Percentiles rank a stretch among this genome's conserved stretches.
Conservation (phyloP, 2,888 invertebrate species). For the Callinectes sapidus region DNA sequence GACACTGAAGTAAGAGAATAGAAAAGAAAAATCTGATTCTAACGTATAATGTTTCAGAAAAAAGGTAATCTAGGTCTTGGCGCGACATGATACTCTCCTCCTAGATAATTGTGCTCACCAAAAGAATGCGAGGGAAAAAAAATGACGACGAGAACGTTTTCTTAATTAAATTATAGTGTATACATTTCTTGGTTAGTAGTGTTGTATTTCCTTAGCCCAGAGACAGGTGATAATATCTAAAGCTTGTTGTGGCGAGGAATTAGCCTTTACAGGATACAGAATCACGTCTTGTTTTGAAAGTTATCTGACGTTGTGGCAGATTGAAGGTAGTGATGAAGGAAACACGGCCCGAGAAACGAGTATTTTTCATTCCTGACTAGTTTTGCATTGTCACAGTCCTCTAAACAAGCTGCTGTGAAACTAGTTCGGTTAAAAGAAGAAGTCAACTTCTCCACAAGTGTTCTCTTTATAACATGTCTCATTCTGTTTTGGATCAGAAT, state of each 20-base stretch:
- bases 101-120: background rate
- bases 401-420: too few species aligned
- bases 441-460: too few species aligned
- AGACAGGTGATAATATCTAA: background rate
- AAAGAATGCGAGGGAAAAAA: background rate
- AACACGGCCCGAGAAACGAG: too few species aligned
- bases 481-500: too few species aligned
- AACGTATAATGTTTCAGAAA: background rate
- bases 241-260: background rate
- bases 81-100: background rate
- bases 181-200: background rate
- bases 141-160: background rate
- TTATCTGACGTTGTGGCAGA: too few species aligned
- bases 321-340: too few species aligned
- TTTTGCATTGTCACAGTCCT: too few species aligned
- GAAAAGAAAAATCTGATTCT: background rate
- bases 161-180: background rate
- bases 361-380: too few species aligned
- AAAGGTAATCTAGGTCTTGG: background rate
- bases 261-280: too few species aligned
- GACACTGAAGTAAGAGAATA: background rate
- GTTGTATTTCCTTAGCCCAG: background rate
- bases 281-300: too few species aligned
- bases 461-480: too few species aligned
- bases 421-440: too few species aligned